Percentiles rank a stretch among this genome's conserved stretches.
Evolutionary conservation across 2,113 vertebrate genomes (phyloP).

Genomic region (Axis porcinus): DNA sequence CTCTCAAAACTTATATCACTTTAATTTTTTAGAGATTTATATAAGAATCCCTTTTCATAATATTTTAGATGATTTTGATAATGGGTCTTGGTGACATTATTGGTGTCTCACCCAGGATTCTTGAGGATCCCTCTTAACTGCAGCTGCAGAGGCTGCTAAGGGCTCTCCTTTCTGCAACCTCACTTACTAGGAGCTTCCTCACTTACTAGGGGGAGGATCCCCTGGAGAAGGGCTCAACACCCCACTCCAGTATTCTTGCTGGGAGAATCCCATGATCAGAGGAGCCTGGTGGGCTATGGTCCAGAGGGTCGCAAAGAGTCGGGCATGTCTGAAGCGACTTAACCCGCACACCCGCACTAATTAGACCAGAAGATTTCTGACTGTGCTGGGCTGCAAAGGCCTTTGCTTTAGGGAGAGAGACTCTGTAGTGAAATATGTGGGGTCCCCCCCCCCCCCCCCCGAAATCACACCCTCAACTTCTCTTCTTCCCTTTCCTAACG

Average conservation of each 20-base stretch:
- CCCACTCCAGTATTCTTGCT: not conserved
- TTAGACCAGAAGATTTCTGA: not conserved
- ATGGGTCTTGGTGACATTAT: not conserved
- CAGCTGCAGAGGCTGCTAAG: not conserved
- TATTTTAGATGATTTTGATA: not conserved
- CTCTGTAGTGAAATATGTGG: not conserved
- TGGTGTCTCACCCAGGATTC: not conserved
- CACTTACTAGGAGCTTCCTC: not conserved
- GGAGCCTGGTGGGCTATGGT: not conserved
- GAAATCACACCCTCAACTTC: not conserved
- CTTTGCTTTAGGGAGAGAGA: not conserved
- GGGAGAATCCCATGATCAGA: not conserved
- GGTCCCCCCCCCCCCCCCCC: not conserved
- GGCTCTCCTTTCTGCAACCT: not conserved
- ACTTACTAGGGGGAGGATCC: not conserved
- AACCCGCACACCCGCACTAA: rapidly evolving
- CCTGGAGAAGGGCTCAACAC: not conserved
- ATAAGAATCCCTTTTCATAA: not conserved
- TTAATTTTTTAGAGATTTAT: not conserved
- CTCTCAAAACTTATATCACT: not conserved
- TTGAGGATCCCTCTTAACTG: not conserved
- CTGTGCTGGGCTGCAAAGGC: not conserved
- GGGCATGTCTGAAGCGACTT: rapidly evolving
- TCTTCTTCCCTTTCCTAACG: not conserved
- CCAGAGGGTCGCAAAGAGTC: not conserved